A percentile compares a stretch with the other conserved stretches of the same genome.
These are phyloP conservation scores for Steinernema scapterisci DNA, from an alignment of 2,888 invertebrate species.

Conservation along the genomic window DNA sequence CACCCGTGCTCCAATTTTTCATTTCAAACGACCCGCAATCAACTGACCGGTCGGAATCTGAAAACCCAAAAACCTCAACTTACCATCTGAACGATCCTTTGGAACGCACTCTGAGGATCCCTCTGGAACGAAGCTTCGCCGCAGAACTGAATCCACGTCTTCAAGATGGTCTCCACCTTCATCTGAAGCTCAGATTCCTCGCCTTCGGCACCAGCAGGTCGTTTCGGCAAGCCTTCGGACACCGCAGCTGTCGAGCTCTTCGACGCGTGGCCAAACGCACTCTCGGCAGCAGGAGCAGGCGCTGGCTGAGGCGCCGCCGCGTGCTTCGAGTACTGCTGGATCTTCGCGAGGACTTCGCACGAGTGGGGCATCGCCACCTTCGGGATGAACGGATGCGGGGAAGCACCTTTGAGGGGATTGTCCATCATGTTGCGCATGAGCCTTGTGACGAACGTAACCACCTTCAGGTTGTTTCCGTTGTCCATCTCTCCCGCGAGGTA, in stretches of 20 bases:
- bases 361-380: not conserved
- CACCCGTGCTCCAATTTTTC: too few relatives aligned
- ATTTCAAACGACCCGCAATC: too few relatives aligned
- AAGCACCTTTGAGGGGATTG: slow-evolving; percentile 27
- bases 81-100: slow-evolving; percentile 78
- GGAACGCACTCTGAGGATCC: slow-evolving; percentile 79
- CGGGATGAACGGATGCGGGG: not conserved
- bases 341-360: not conserved
- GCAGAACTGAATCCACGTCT: slow-evolving; percentile 93
- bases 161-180: slow-evolving; percentile 87
- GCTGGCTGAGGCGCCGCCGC: not conserved
- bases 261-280: not conserved
- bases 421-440: slow-evolving; percentile 78
- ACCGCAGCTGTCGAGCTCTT: too few relatives aligned
- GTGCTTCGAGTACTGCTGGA: slow-evolving; percentile 13
- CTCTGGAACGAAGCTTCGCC: slow-evolving; percentile 72
- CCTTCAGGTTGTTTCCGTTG: slow-evolving; percentile 76
- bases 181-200: slow-evolving; percentile 80
- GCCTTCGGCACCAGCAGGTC: slow-evolving; percentile 62
- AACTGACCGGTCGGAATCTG: too few relatives aligned
- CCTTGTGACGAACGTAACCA: slow-evolving; percentile 74
- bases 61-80: too few relatives aligned
- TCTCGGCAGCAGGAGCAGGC: too few relatives aligned
- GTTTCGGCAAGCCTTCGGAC: too few relatives aligned
- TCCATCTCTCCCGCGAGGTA: slow-evolving; percentile 83